These are phyloP conservation scores for Stylophora pistillata DNA, from an alignment of 64 coral and sea anemone genomes.

Conservation along the genomic window DNA sequence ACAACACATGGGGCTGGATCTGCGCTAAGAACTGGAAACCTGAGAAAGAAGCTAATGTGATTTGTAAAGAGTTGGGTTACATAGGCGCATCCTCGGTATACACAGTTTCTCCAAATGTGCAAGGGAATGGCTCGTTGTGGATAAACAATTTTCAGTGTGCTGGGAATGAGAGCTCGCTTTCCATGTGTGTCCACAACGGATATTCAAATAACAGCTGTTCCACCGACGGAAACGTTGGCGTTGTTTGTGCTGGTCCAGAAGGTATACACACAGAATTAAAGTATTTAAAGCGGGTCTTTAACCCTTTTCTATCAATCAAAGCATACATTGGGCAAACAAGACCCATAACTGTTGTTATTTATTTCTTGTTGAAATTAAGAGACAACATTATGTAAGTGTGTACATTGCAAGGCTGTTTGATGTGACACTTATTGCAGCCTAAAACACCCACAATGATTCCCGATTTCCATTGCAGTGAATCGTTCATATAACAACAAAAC, in stretches of 20 bases:
- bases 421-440: too few relatives aligned
- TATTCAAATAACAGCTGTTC: not conserved
- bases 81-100: not conserved
- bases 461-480: too few relatives aligned
- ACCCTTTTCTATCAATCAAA: not conserved
- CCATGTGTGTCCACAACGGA: constrained; percentile 3
- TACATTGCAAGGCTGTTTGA: too few relatives aligned
- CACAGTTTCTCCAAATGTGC: not conserved
- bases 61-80: constrained; percentile 25
- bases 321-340: too few relatives aligned
- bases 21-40: constrained; percentile 3
- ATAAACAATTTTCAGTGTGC: not conserved
- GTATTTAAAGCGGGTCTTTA: not conserved
- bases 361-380: too few relatives aligned
- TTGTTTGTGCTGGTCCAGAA: not conserved
- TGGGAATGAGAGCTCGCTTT: constrained; percentile 26
- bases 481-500: not conserved
- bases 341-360: too few relatives aligned
- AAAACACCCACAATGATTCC: too few relatives aligned
- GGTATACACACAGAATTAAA: not conserved
- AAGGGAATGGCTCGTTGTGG: constrained; percentile 1
- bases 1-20: not conserved
- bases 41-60: constrained; percentile 9
- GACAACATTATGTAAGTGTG: too few relatives aligned
- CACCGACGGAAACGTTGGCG: not conserved